Conservation (phyloP, 2,888 invertebrate species). For the Mythimna impura region DNA sequence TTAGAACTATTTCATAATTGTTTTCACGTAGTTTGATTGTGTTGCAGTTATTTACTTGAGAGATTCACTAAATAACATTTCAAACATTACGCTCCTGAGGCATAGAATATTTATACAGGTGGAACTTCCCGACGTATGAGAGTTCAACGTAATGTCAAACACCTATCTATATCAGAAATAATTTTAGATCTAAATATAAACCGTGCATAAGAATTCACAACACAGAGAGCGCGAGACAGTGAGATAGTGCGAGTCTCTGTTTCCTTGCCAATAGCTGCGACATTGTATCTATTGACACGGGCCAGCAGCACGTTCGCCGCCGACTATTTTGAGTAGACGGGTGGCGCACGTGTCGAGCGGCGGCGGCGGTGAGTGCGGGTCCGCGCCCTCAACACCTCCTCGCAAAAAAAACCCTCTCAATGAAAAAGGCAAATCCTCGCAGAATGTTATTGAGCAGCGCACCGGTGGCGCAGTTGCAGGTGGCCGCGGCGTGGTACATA, state of each 20-base stretch:
- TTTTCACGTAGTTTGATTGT: neutral
- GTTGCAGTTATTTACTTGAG: conserved; percentile 29
- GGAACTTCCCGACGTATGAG: conserved; percentile 89
- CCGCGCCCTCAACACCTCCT: conserved; percentile 64
- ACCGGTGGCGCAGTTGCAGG: conserved; percentile 77
- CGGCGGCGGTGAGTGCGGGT: conserved; percentile 52
- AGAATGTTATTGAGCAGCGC: conserved; percentile 70
- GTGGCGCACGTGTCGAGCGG: conserved; percentile 76
- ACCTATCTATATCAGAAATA: conserved; percentile 91
- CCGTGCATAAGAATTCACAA: conserved; percentile 90
- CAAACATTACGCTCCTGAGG: conserved; percentile 63
- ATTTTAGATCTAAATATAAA: conserved; percentile 89
- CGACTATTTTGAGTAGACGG: conserved; percentile 83
- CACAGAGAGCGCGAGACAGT: conserved; percentile 89
- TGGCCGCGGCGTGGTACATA: conserved; percentile 83
- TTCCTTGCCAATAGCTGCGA: conserved; percentile 89
- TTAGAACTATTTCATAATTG: neutral
- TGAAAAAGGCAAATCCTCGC: conserved; percentile 75
- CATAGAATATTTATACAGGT: conserved; percentile 87
- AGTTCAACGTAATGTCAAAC: conserved; percentile 91
- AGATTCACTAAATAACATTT: conserved; percentile 55
- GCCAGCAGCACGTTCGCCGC: conserved; percentile 81
- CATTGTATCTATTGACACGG: conserved; percentile 89
- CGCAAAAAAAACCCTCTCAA: conserved; percentile 68
- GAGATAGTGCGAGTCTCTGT: conserved; percentile 89